phyloP scores from a whole-genome alignment of 2,888 invertebrate genomes.

The Cheiracanthium punctorium region DNA sequence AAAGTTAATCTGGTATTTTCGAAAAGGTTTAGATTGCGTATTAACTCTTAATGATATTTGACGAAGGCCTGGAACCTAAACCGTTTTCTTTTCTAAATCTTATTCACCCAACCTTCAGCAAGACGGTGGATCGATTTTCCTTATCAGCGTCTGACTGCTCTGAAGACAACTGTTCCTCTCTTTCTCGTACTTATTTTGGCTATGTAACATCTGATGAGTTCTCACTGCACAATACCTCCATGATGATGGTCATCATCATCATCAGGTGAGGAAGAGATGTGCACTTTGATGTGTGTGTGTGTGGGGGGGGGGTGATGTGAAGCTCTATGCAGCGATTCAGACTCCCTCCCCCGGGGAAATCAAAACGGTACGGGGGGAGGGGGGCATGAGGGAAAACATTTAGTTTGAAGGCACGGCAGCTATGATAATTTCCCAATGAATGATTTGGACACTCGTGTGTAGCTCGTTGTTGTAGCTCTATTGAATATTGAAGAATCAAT shows the following conservation, averaged over 20 bases:
- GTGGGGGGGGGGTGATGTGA: not conserved
- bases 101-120: too few relatives aligned
- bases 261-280: not conserved
- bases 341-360: not conserved
- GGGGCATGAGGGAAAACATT: not conserved
- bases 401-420: not conserved
- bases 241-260: slow-evolving; percentile 3
- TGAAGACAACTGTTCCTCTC: too few relatives aligned
- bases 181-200: not conserved
- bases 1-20: too few relatives aligned
- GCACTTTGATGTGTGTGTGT: not conserved
- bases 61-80: too few relatives aligned
- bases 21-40: too few relatives aligned
- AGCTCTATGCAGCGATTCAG: not conserved
- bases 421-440: not conserved
- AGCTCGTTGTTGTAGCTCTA: too few relatives aligned
- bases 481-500: too few relatives aligned
- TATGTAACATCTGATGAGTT: not conserved
- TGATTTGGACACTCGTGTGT: too few relatives aligned
- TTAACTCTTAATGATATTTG: too few relatives aligned
- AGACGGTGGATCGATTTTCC: too few relatives aligned
- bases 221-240: not conserved
- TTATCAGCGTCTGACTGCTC: too few relatives aligned
- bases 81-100: too few relatives aligned
- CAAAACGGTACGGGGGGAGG: not conserved